These are phyloP conservation scores for Lasaia peninsularis DNA, from an alignment of 1,140 invertebrate species.

Conservation along the genomic window DNA sequence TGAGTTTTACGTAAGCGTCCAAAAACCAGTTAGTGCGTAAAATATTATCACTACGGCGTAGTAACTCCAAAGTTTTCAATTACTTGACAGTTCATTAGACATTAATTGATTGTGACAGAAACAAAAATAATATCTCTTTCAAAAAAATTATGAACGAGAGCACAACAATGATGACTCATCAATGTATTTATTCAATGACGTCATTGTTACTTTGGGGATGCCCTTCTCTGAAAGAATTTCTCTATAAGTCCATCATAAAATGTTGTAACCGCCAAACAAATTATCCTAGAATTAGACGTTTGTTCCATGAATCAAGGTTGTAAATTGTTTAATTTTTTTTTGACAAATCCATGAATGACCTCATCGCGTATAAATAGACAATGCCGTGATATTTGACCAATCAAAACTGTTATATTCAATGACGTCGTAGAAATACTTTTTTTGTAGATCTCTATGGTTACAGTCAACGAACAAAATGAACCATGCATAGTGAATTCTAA, in stretches of 20 bases:
- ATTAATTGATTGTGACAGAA: constrained; percentile 37
- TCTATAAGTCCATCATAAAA: constrained; percentile 37
- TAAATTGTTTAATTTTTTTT: constrained; percentile 16
- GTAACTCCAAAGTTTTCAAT: constrained; percentile 26
- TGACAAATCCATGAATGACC: constrained; percentile 58
- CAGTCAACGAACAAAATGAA: not conserved
- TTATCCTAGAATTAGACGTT: constrained; percentile 43
- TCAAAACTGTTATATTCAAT: constrained; percentile 28
- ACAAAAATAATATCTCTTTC: constrained; percentile 47
- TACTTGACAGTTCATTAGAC: constrained; percentile 59
- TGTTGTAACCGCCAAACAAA: constrained; percentile 54
- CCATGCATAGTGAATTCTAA: no score
- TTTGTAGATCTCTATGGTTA: not conserved
- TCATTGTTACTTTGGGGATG: constrained; percentile 67
- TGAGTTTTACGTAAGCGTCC: constrained; percentile 51
- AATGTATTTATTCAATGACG: constrained; percentile 57
- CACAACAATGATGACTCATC: constrained; percentile 74
- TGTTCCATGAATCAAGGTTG: constrained; percentile 30
- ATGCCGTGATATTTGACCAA: constrained; percentile 65
- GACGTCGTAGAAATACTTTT: constrained; percentile 38
- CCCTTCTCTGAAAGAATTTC: constrained; percentile 68
- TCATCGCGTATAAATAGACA: constrained; percentile 53
- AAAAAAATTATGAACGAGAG: constrained; percentile 57
- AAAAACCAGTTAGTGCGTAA: constrained; percentile 28
- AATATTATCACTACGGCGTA: constrained; percentile 22